Evolutionary conservation across 2,113 vertebrate species (phyloP), one percentile per base, ranked within the genome.

Genomic region (Paramisgurnus dabryanus): DNA sequence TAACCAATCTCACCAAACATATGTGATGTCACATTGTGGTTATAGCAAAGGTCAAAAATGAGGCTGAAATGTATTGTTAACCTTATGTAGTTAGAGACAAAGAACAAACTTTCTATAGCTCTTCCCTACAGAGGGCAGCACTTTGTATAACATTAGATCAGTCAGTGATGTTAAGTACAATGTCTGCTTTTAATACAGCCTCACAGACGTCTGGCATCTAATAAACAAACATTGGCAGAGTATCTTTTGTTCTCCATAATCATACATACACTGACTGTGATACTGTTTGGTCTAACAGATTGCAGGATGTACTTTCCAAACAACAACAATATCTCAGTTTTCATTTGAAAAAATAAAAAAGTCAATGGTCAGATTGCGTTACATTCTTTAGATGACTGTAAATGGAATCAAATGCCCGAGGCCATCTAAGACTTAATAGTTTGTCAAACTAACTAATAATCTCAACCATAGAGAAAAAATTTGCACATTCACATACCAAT

Each of bases 141-240:
- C 40, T 66, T 13, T 43, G 7, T 39, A 66, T 66, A 66, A 41
- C 64, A 43, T 40, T 66, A 15, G 15, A 45, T 4, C n/a, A 47
- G n/a, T 57, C 13, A 53, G 40, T 57, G 15, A n/a, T 40, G 34
- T 41, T 41, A 40, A 71, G 9, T 11, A 69, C 47, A 34, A 7
- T 57, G 47, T 68, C 43, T 69, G 22, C 9, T 57, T 70, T 39
- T 17, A 49, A 49, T 15, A 68, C 43, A 45, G 9, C 5, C 43
- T 67, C 40, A 45, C n/a, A 40, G 65, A 45, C 67, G 13, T 53
- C 67, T 69, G 67, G 12, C 10, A 69, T 53, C 67, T 34, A 7
- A 70, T 13, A 71, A 13, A 57, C 34, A 57, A 13, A 55, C 22
- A 17, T 2, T 53, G 34, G 18, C 18, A 27, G 39, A 71, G 57